Evolutionary conservation across 2,797 vertebrate species (phyloP).

Genomic region (Vireo griseus): DNA sequence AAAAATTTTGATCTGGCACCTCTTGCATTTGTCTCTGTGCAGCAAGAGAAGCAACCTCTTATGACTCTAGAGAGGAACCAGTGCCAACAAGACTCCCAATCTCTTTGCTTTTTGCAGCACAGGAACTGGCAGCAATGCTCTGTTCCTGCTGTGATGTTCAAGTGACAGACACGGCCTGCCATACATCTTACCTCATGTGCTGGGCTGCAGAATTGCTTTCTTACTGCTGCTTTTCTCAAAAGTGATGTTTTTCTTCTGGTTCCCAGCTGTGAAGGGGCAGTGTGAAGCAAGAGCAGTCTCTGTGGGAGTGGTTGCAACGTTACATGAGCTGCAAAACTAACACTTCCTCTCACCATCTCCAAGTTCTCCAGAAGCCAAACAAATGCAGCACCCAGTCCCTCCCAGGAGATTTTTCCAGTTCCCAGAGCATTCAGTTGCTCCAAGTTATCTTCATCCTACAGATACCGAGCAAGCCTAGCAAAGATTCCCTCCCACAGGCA

Average conservation of each 20-base stretch:
- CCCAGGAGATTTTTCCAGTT: not conserved
- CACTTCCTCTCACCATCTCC: not conserved
- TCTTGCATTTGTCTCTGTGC: not conserved
- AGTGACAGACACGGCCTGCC: not conserved
- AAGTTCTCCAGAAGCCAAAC: not conserved
- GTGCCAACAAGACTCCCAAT: not conserved
- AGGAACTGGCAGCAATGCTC: not conserved
- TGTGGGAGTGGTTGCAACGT: not conserved
- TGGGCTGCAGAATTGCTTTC: not conserved
- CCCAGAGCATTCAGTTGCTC: not conserved
- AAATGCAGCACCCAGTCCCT: not conserved
- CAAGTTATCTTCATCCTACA: conserved; percentile 8
- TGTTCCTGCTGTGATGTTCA: not conserved
- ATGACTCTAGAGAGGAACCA: not conserved
- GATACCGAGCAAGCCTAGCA: not conserved
- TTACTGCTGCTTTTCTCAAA: not conserved
- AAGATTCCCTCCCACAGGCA: conserved; percentile 17
- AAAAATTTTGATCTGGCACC: not conserved
- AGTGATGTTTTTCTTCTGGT: not conserved
- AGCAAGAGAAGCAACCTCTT: not conserved
- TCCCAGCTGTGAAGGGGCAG: not conserved
- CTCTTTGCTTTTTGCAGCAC: not conserved
- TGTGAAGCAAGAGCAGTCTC: not conserved
- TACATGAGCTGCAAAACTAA: not conserved
- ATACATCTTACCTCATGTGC: not conserved